Conservation (phyloP, 2,113 vertebrate species). For the Cyanoramphus novaezelandiae region DNA sequence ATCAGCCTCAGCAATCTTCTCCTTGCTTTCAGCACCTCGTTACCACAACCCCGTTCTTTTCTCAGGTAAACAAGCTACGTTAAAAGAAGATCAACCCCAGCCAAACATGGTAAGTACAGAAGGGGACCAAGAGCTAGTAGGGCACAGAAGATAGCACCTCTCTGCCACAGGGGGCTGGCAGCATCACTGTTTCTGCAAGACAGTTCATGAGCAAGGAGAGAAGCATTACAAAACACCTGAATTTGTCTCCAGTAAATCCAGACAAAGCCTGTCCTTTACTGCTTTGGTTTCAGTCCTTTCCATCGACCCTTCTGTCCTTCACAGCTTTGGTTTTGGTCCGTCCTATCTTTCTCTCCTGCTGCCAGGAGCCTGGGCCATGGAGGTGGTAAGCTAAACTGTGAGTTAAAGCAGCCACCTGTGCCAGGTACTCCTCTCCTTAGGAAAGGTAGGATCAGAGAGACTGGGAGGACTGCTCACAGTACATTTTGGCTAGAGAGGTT, state of each 20-base stretch:
- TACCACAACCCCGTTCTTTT: neutral
- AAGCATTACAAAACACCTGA: neutral
- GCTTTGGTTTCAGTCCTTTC: neutral
- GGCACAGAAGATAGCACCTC: neutral
- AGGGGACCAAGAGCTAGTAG: neutral
- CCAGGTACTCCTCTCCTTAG: neutral
- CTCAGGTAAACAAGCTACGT: neutral
- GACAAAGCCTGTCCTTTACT: neutral
- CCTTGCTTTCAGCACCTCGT: neutral
- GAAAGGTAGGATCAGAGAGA: neutral
- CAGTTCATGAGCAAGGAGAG: neutral
- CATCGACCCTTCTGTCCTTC: neutral
- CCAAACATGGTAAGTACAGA: neutral
- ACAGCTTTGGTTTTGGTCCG: neutral
- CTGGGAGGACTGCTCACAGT: neutral
- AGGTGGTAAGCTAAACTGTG: neutral
- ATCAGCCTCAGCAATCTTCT: neutral
- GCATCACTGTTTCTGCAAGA: neutral
- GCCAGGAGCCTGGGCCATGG: neutral
- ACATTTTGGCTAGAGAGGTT: neutral
- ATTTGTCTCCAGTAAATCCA: neutral
- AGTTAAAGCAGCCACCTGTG: neutral
- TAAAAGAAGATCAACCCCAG: neutral
- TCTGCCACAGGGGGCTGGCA: neutral
- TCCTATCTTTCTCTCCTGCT: neutral